phyloP scores from a whole-genome alignment of 92 coral and sea anemone species.

The Pocillopora grandis region DNA sequence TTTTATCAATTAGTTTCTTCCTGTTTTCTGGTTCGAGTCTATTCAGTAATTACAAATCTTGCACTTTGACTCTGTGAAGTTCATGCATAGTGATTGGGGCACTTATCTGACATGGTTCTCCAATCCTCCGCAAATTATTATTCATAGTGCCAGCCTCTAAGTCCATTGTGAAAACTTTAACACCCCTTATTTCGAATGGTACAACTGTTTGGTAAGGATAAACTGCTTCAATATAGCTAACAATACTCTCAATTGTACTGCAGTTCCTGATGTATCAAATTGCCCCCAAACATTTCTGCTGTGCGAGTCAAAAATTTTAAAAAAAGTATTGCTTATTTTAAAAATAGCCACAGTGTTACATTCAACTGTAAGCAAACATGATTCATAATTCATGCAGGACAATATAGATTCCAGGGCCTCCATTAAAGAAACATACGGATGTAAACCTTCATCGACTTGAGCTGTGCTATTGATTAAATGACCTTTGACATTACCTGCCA shows the following conservation, averaged over 20 bases:
- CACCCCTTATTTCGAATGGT: constrained; percentile 19
- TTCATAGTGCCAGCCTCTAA: constrained; percentile 19
- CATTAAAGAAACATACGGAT: constrained; percentile 35
- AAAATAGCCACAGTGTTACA: background rate
- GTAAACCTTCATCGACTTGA: constrained; percentile 31
- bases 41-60: no score
- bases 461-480: constrained; percentile 25
- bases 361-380: background rate
- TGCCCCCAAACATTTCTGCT: constrained; percentile 21
- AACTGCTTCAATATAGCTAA: background rate
- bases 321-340: constrained; percentile 26
- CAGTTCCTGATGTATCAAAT: constrained; percentile 24
- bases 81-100: no score
- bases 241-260: constrained; percentile 10
- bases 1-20: constrained; percentile 1
- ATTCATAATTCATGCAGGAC: constrained; percentile 15
- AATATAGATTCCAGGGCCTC: constrained; percentile 29
- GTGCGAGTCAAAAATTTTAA: constrained; percentile 25
- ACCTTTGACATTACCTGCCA: constrained; percentile 2
- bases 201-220: constrained; percentile 5
- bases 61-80: no score
- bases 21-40: constrained; percentile 11
- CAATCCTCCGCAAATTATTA: constrained; percentile 16
- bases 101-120: background rate
- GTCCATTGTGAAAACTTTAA: constrained; percentile 8